These are phyloP conservation scores for Dendrophyllia cribrosa DNA, from an alignment of 64 coral and sea anemone species.

Conservation along the genomic window DNA sequence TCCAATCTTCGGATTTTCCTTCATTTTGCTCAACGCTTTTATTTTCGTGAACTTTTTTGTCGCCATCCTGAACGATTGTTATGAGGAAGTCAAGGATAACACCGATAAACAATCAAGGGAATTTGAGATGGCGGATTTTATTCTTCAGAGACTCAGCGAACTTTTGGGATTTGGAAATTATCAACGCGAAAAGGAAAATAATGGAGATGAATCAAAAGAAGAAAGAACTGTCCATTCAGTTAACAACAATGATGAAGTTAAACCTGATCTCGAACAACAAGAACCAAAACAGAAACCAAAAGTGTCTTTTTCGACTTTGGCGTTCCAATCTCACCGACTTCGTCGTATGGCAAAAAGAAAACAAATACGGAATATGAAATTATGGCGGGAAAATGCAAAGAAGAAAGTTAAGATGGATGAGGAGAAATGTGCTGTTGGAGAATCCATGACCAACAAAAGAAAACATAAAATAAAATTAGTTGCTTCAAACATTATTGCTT, in stretches of 20 bases:
- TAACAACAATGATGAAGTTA: not conserved
- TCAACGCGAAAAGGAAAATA: not conserved
- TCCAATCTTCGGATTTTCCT: conserved; percentile 69
- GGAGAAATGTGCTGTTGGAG: not conserved
- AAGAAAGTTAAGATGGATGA: not conserved
- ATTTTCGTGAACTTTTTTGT: conserved; percentile 89
- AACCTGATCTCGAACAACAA: not conserved
- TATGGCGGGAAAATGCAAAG: not conserved
- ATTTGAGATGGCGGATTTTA: conserved; percentile 89
- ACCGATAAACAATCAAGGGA: conserved; percentile 69
- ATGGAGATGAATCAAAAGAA: not conserved
- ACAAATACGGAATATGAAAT: not conserved
- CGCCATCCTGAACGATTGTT: conserved; percentile 80
- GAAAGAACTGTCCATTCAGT: not conserved
- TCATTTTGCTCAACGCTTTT: conserved; percentile 67
- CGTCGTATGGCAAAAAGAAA: not conserved
- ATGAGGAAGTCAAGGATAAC: conserved; percentile 73
- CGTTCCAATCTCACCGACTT: not conserved
- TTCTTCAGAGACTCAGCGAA: conserved; percentile 55
- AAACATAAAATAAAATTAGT: not conserved
- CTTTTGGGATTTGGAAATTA: not conserved
- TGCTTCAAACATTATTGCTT: not conserved
- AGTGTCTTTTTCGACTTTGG: not conserved
- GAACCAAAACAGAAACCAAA: not conserved
- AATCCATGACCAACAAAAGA: not conserved